Evolutionary conservation across 2,113 vertebrate species (phyloP), one percentile per base, ranked within the genome.

Genomic region (Lampris megalopsis): DNA sequence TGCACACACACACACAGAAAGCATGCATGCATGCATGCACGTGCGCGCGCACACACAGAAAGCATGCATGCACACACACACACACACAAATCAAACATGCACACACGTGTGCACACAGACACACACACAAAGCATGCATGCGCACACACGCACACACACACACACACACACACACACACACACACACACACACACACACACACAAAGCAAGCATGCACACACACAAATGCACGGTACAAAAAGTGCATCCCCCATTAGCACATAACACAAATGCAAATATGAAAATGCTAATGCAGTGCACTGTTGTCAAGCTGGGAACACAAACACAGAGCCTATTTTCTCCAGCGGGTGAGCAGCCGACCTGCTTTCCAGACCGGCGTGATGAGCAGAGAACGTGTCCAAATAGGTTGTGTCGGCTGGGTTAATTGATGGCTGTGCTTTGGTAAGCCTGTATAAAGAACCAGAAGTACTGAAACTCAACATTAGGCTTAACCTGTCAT

Each of bases 231-330:
- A 24, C 24, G 24, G 24, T 40, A 11, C 2, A 45, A 45, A 71
- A 72, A 7, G 50, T 2, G 10, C 49, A 43, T 37, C 53, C 35
- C 62, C 71, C 59, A 65, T 86, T 85, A 77, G 57, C 50, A 75
- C 58, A 64, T 10, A 4, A 3, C n/a, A 62, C 42, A 38, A 64
- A 45, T 41, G 54, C 38, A 58, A 70, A 81, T 63, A 36, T 24
- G 50, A 6, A 72, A 62, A 50, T 56, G 56, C 59, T 61, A 11
- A 61, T 41, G 4, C n/a, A 64, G 41, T n/a, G 38, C 35, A 37
- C 24, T 37, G n/a, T 37, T 43, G 42, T 43, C 45, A 41, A 3
- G 59, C 11, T 38, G 41, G 10, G 13, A 6, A 43, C 40, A 13
- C 61, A 63, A 40, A 42, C 61, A 42, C 61, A 63, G 2, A 63